A percentile compares a stretch with the other conserved stretches of the same genome.
Conservation (phyloP, 2,113 vertebrate species). For the Martes martes region DNA sequence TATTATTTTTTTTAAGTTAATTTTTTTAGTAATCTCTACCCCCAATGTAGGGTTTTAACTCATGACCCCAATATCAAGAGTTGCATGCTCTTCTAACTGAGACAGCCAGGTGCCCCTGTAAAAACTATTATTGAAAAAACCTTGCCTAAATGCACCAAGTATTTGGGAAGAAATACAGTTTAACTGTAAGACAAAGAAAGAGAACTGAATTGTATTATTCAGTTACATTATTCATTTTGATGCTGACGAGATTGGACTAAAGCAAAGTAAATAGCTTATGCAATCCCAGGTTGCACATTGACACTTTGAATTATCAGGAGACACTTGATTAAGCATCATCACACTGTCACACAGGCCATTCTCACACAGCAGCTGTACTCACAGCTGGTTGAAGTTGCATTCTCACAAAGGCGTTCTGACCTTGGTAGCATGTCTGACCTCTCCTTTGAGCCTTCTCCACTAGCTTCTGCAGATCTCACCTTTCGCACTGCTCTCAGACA, state of each 20-base stretch:
- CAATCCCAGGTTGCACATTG: not conserved
- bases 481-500: slow-evolving; percentile 13
- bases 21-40: not conserved
- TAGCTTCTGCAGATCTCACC: not conserved
- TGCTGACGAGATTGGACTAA: not conserved
- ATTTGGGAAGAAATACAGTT: not conserved
- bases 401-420: slow-evolving; percentile 32
- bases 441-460: not conserved
- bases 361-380: slow-evolving; percentile 11
- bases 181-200: slow-evolving; percentile 8
- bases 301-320: not conserved
- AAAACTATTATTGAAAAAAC: not conserved
- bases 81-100: not conserved
- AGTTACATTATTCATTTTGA: slow-evolving; percentile 12
- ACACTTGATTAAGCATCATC: not conserved
- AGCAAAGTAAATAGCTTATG: not conserved
- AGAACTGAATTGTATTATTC: not conserved
- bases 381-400: not conserved
- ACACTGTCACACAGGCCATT: not conserved
- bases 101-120: not conserved
- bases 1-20: not conserved
- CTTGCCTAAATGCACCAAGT: not conserved
- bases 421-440: not conserved
- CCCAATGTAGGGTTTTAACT: not conserved
- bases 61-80: not conserved